A percentile compares a stretch with the other conserved stretches of the same genome.
Conservation (phyloP, 1,140 invertebrate genomes). For the Pseudomyrmex dendroicus region DNA sequence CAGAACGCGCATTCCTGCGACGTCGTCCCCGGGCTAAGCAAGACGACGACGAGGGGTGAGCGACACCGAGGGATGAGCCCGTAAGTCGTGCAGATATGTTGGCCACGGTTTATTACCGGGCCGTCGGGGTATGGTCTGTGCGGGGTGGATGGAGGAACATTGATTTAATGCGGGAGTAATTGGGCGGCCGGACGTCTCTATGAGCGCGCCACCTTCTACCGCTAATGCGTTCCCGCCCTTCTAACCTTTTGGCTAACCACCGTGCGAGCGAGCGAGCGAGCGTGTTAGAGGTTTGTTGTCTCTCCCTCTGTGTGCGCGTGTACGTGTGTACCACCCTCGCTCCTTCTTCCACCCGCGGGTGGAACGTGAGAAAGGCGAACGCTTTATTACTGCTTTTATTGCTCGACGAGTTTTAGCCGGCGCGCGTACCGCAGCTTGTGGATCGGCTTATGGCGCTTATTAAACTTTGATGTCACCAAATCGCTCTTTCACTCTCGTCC, state of each 20-base stretch:
- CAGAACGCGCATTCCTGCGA: constrained; percentile 82
- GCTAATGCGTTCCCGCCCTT: constrained; percentile 77
- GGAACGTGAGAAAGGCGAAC: constrained; percentile 72
- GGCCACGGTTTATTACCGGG: constrained; percentile 82
- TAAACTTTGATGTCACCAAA: constrained; percentile 76
- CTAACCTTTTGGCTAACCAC: constrained; percentile 73
- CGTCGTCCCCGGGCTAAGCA: constrained; percentile 21
- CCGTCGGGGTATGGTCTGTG: constrained; percentile 72
- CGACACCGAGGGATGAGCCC: constrained; percentile 65
- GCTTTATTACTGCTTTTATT: constrained; percentile 82
- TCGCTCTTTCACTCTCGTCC: constrained; percentile 46
- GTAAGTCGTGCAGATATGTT: constrained; percentile 81
- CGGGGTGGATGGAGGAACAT: constrained; percentile 77
- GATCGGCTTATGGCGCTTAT: constrained; percentile 76
- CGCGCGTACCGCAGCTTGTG: constrained; percentile 64
- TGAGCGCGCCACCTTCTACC: constrained; percentile 79
- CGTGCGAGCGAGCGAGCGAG: constrained; percentile 57
- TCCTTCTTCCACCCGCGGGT: constrained; percentile 34
- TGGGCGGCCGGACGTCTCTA: constrained; percentile 83
- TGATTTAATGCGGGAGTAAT: constrained; percentile 84
- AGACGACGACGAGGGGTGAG: constrained; percentile 50
- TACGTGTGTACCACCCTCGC: constrained; percentile 27
- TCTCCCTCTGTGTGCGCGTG: constrained; percentile 31
- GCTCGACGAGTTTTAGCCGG: constrained; percentile 72
- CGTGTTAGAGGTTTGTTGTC: not conserved